phyloP scores from a whole-genome alignment of 2,797 vertebrate genomes.

The Ceryle rudis region DNA sequence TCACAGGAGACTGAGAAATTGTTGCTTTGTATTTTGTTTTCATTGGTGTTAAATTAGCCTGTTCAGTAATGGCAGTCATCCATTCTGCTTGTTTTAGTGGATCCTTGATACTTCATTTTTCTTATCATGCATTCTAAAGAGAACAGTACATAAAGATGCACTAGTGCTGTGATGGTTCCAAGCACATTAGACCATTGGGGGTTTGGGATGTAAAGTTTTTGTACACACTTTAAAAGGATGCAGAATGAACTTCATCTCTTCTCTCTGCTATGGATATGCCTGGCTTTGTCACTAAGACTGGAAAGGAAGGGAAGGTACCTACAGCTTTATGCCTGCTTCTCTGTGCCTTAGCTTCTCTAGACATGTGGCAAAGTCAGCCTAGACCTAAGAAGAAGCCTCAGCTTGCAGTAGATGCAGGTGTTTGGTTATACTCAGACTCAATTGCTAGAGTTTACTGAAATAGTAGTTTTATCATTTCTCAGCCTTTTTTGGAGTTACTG shows the following conservation, averaged over 20 bases:
- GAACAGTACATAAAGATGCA: neutral
- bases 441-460: neutral
- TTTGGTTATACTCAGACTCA: neutral
- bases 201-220: neutral
- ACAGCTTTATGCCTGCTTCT: neutral
- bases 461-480: neutral
- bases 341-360: neutral
- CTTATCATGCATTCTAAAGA: neutral
- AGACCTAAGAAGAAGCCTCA: neutral
- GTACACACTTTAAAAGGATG: neutral
- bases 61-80: constrained; percentile 7
- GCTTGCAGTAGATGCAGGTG: neutral
- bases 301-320: neutral
- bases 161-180: neutral
- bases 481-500: neutral
- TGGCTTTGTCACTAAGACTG: neutral
- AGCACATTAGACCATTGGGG: neutral
- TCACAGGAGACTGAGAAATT: constrained; percentile 21
- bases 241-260: neutral
- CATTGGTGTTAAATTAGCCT: constrained; percentile 15
- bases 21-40: constrained; percentile 49
- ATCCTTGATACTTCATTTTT: constrained; percentile 10
- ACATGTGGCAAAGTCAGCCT: neutral
- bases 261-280: neutral
- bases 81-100: neutral